A percentile compares a stretch with the other conserved stretches of the same genome.
Evolutionary conservation across 2,888 invertebrate species (phyloP).

Genomic region (Hipparchia semele): DNA sequence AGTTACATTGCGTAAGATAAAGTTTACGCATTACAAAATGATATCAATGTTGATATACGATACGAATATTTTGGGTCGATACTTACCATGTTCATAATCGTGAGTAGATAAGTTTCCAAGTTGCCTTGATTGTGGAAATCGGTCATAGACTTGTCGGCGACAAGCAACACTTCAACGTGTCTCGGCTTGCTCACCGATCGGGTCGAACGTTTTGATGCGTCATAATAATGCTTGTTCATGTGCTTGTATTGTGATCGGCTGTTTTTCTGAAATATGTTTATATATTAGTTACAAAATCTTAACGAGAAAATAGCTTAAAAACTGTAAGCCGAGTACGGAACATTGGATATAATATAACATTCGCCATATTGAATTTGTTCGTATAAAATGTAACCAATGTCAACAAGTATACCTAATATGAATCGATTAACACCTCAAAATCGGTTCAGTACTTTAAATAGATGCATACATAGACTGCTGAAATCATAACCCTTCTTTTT

Average conservation of each 20-base stretch:
- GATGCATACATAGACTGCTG: no score
- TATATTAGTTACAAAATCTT: not conserved
- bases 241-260: constrained; percentile 52
- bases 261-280: constrained; percentile 53
- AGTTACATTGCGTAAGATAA: not conserved
- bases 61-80: constrained; percentile 25
- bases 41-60: constrained; percentile 14
- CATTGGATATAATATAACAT: no score
- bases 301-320: no score
- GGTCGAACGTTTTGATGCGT: constrained; percentile 54
- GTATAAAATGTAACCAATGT: no score
- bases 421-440: no score
- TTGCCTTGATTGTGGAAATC: constrained; percentile 93
- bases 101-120: constrained; percentile 92
- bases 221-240: constrained; percentile 26
- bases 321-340: no score
- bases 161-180: constrained; percentile 93
- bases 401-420: no score
- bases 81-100: constrained; percentile 95
- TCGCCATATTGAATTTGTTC: no score
- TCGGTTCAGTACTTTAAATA: no score
- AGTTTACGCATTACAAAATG: constrained; percentile 11
- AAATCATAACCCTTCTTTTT: no score
- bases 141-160: constrained; percentile 94
- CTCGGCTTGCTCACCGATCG: constrained; percentile 89